Conservation (phyloP, 2,113 vertebrate species). For the Nestor notabilis region DNA sequence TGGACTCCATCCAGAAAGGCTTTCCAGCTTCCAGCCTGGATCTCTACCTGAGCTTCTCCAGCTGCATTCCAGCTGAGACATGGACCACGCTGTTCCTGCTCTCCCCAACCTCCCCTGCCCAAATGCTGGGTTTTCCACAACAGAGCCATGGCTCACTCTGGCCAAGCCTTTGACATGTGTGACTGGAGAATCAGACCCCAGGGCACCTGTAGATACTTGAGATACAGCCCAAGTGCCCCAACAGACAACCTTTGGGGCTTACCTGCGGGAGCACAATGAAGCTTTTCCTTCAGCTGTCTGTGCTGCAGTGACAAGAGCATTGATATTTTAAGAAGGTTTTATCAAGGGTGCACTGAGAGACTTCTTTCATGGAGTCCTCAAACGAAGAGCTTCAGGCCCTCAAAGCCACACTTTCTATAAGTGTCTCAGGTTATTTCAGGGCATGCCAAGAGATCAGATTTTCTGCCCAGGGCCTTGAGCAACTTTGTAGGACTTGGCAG, state of each 20-base stretch:
- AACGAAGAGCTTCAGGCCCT: not conserved
- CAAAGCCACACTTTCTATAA: not conserved
- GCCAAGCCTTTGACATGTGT: not conserved
- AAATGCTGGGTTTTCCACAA: not conserved
- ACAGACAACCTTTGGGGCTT: not conserved
- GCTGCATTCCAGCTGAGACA: not conserved
- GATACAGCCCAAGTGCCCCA: accelerated
- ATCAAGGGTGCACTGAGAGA: not conserved
- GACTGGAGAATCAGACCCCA: not conserved
- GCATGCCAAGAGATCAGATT: not conserved
- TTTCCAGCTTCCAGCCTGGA: not conserved
- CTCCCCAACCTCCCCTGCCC: not conserved
- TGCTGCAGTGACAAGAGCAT: not conserved
- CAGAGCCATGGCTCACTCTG: not conserved
- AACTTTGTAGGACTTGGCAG: not conserved
- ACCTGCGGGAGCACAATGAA: not conserved
- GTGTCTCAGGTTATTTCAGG: not conserved
- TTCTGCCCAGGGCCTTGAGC: not conserved
- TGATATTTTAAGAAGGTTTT: not conserved
- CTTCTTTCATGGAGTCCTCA: not conserved
- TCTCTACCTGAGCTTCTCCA: not conserved
- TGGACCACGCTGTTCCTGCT: not conserved
- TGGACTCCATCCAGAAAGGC: not conserved
- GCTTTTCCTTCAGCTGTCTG: not conserved
- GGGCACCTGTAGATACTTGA: not conserved